Evolutionary conservation across 2,888 invertebrate species (phyloP), one percentile per base, ranked within the genome.

Genomic region (Fragum whitleyi): DNA sequence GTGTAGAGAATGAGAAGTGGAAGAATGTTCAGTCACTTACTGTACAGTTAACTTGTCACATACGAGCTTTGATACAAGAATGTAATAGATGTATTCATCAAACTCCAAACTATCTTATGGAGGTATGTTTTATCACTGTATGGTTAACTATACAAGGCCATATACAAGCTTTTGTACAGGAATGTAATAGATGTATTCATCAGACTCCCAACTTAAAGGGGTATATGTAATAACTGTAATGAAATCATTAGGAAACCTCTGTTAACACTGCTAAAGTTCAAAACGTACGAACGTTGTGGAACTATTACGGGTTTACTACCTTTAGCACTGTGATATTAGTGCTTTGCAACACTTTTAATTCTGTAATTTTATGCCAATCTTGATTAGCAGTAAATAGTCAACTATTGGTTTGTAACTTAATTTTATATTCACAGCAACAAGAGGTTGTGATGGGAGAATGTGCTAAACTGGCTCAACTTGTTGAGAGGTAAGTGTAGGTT

Each of bases 1-100:
- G 93, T 88, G 89, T 95, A 72, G 94, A 94, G 78, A 87, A 85
- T 70, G 91, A 90, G 76, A 86, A 90, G 32, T 93, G 93, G 93
- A 83, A 86, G 29, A 90, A 90, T 28, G 88, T 93, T 6, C 88
- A 90, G 69, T 84, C 86, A 2, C 86, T 90, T 26, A 88, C 90
- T 5, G 83, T 91, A 47, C 86, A 91, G 42, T 78, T 93, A 28
- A 91, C 92, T 6, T 90, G 91, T 81, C 92, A 92, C 67, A 91
- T 93, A n/a, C 85, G 92, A 6, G 90, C 90, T 28, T 87, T 93
- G 29, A 89, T 93, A n/a, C 90, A 92, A 70, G 90, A 92, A 71
- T 92, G 91, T 85, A 91, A 92, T 81, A 79, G 87, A 26, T 87
- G 87, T 57, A 87, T 93, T 1, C 88, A 88, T n/a, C 86, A 91